A percentile compares a stretch with the other conserved stretches of the same genome.
Evolutionary conservation across 2,888 invertebrate genomes (phyloP).

Genomic region (Eilema griseolum): DNA sequence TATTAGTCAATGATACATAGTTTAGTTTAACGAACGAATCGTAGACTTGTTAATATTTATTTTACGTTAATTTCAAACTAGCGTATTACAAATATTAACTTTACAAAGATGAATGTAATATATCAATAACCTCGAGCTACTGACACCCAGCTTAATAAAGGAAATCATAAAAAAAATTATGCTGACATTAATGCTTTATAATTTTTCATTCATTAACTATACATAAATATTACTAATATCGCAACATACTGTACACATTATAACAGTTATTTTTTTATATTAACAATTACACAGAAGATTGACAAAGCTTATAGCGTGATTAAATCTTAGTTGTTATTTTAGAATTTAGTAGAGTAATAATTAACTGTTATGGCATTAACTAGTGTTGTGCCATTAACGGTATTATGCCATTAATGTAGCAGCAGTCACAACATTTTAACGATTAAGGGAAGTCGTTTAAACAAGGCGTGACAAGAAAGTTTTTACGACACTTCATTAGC

Average conservation of each 20-base stretch:
- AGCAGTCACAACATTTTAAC: slow-evolving; percentile 64
- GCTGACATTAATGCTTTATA: slow-evolving; percentile 36
- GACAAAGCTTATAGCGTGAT: slow-evolving; percentile 52
- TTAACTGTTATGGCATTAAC: slow-evolving; percentile 66
- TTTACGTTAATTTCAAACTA: neutral
- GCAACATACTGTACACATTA: slow-evolving; percentile 23
- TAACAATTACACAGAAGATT: slow-evolving; percentile 32
- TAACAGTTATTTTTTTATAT: slow-evolving; percentile 24
- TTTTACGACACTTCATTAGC: slow-evolving; percentile 52
- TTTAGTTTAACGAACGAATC: neutral
- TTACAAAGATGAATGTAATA: slow-evolving; percentile 15
- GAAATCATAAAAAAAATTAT: slow-evolving; percentile 40
- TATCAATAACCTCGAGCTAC: slow-evolving; percentile 13
- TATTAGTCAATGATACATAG: neutral
- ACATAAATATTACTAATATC: slow-evolving; percentile 34
- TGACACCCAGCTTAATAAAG: slow-evolving; percentile 36
- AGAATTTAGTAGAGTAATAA: slow-evolving; percentile 67
- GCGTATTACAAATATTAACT: slow-evolving; percentile 15
- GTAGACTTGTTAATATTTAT: neutral
- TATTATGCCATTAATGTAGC: slow-evolving; percentile 61
- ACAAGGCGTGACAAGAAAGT: slow-evolving; percentile 59
- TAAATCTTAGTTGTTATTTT: slow-evolving; percentile 64
- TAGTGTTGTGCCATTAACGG: slow-evolving; percentile 67
- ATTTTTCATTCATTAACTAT: slow-evolving; percentile 41
- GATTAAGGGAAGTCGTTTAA: slow-evolving; percentile 71